Evolutionary conservation across 1,140 invertebrate genomes (phyloP).

Genomic region (Magallana ariakensis): DNA sequence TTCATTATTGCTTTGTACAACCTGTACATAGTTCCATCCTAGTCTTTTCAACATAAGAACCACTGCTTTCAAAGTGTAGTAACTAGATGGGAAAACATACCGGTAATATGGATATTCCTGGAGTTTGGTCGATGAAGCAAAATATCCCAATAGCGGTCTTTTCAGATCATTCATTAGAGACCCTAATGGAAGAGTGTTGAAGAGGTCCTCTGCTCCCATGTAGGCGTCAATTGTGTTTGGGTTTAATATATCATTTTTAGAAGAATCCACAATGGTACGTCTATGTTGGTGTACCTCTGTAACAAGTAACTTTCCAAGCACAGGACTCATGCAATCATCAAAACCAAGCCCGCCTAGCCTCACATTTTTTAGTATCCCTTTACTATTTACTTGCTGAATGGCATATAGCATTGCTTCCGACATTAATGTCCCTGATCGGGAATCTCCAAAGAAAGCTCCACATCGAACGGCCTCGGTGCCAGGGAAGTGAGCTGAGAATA

Average conservation of each 20-base stretch:
- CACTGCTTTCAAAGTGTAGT: conserved; percentile 84
- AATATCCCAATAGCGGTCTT: conserved; percentile 89
- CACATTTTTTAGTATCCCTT: conserved; percentile 81
- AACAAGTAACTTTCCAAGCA: conserved; percentile 58
- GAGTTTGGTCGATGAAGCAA: conserved; percentile 78
- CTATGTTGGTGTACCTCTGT: conserved; percentile 65
- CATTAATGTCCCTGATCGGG: conserved; percentile 81
- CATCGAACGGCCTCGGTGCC: conserved; percentile 64
- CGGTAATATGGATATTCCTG: conserved; percentile 68
- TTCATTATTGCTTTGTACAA: conserved; percentile 53
- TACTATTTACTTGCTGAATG: conserved; percentile 85
- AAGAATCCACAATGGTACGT: conserved; percentile 61
- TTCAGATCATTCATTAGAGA: conserved; percentile 82
- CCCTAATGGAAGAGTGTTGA: conserved; percentile 67
- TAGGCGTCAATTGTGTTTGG: conserved; percentile 70
- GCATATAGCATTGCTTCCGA: conserved; percentile 91
- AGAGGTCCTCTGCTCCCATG: conserved; percentile 60
- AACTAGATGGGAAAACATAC: conserved; percentile 44
- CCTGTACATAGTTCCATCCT: conserved; percentile 72
- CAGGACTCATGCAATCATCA: conserved; percentile 72
- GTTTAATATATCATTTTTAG: conserved; percentile 60
- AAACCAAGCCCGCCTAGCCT: conserved; percentile 82
- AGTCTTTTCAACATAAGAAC: conserved; percentile 70
- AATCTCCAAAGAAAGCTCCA: conserved; percentile 55
- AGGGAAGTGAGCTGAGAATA: conserved; percentile 70